Conservation (phyloP, 2,888 invertebrate genomes). For the Stenchaetothrips biformis region DNA sequence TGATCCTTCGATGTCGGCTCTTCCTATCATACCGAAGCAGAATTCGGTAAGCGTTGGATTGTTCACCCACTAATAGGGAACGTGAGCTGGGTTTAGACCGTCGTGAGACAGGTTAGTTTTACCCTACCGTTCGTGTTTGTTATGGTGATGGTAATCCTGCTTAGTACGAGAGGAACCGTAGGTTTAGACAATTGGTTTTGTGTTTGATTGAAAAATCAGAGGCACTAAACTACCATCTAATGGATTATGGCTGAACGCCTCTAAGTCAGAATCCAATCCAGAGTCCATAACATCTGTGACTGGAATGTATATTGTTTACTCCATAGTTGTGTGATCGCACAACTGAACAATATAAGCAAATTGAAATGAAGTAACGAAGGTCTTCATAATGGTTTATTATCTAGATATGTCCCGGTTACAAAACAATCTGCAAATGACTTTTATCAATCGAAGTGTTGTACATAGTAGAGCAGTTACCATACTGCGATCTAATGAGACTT, state of each 20-base stretch:
- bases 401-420: no score
- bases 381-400: no score
- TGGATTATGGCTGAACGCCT: conserved; percentile 59
- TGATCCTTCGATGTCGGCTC: no score
- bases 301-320: conserved; percentile 55
- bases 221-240: conserved; percentile 63
- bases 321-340: no score
- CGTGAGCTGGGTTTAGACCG: no score
- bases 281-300: conserved; percentile 61
- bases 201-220: conserved; percentile 58
- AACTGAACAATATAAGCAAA: conserved; percentile 66
- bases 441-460: conserved; percentile 58
- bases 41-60: no score
- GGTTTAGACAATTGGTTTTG: conserved; percentile 59
- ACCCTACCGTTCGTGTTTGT: conserved; percentile 54
- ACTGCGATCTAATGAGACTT: conserved; percentile 61
- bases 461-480: no score
- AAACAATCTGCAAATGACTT: conserved; percentile 61
- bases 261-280: conserved; percentile 60
- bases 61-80: no score
- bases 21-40: no score
- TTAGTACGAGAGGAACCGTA: conserved; percentile 56
- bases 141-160: conserved; percentile 55
- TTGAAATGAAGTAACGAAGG: conserved; percentile 66
- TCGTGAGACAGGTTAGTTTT: conserved; percentile 61